Evolutionary conservation across 2,113 vertebrate species (phyloP).

Genomic region (Rattus rattus): DNA sequence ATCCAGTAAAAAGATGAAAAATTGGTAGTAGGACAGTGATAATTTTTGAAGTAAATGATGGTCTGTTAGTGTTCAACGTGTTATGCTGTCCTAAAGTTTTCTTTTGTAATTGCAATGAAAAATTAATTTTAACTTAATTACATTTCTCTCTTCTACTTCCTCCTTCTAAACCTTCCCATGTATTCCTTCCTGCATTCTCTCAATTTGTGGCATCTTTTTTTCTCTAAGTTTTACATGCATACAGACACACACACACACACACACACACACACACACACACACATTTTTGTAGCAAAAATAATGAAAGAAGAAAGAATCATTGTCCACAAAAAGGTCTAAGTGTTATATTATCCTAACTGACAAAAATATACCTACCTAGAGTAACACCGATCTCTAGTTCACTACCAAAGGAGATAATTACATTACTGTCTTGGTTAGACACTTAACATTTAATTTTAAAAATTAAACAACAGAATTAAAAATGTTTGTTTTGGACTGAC

Average conservation of each 20-base stretch:
- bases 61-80: background rate
- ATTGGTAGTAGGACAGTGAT: background rate
- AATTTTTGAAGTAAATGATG: background rate
- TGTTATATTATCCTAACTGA: background rate
- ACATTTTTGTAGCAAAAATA: background rate
- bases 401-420: background rate
- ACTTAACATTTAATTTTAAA: constrained; percentile 27
- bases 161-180: too few relatives aligned
- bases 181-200: too few relatives aligned
- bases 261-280: background rate
- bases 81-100: background rate
- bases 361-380: background rate
- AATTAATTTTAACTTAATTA: background rate
- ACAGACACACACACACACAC: background rate
- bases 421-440: background rate
- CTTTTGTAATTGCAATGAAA: background rate
- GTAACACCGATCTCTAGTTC: background rate
- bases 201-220: background rate
- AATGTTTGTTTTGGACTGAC: too few relatives aligned
- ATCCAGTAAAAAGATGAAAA: background rate
- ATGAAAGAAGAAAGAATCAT: background rate
- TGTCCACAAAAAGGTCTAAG: background rate
- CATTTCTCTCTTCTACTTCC: background rate
- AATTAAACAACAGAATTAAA: constrained; percentile 1
- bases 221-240: background rate